Evolutionary conservation across 2,888 invertebrate species (phyloP), one percentile per base, ranked within the genome.

Genomic region (Argyresthia albistria): DNA sequence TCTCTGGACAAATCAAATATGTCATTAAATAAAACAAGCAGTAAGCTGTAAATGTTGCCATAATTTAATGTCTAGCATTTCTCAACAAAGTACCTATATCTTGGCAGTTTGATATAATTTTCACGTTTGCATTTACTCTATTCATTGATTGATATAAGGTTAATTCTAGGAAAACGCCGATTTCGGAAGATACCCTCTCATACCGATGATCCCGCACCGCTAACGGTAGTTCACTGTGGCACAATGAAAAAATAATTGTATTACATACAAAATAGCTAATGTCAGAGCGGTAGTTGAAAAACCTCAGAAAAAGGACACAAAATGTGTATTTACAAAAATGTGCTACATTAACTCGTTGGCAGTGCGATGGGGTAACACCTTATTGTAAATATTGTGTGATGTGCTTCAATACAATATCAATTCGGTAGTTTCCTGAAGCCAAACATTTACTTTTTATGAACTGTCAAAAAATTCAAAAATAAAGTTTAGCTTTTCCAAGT

Each of bases 161-260:
- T 39, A 39, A 39, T 25, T 16, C 50, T 50, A 50, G 50, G 50
- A 69, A 55, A 53, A 57, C 59, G 64, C 60, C 69, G 75, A 65
- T 43, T 50, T 50, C 73, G 75, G 76, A 73, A 66, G 68, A 69
- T 65, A 67, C 56, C 60, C 12, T 50, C 50, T 61, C 62, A 59
- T 63, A 63, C 60, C 63, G 66, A 68, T 65, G 62, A 63, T 61
- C 69, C 59, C 70, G 76, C 77, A 77, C 66, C 76, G 78, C 82
- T 83, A 83, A 80, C 73, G 70, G 59, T 68, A 65, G 64, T 59
- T 81, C 82, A 84, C 84, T 84, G 84, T 60, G 73, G 76, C 77
- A 80, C 69, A 80, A 79, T 61, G 65, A 66, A 70, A 67, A 57
- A 59, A 55, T 61, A 56, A 58, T 55, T 57, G 58, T 54, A 50